phyloP scores from a whole-genome alignment of 2,113 vertebrate genomes.

The Pterocles gutturalis region DNA sequence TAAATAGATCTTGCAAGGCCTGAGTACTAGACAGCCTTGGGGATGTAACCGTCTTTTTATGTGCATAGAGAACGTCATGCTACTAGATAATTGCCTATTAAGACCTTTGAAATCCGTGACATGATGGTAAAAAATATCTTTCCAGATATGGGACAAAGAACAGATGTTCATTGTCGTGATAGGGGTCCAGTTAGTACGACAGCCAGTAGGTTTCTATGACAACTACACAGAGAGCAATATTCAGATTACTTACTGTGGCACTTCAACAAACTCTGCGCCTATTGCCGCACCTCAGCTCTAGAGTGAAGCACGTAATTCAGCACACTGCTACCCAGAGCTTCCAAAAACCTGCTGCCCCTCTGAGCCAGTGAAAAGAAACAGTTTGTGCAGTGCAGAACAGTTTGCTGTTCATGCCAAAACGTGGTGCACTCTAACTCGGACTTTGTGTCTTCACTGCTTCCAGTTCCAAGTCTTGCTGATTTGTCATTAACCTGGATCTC shows the following conservation, averaged over 20 bases:
- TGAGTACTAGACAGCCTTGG: background rate
- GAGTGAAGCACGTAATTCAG: background rate
- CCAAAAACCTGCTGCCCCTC: background rate
- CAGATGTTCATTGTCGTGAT: background rate
- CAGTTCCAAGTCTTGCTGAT: background rate
- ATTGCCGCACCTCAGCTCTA: fast-evolving
- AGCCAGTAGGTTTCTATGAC: background rate
- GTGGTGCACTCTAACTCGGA: fast-evolving
- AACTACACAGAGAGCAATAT: background rate
- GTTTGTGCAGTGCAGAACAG: background rate
- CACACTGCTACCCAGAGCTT: background rate
- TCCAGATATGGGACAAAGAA: background rate
- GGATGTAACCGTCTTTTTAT: background rate
- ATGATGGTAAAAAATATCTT: background rate
- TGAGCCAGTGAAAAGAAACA: background rate
- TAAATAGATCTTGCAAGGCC: background rate
- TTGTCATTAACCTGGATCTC: background rate
- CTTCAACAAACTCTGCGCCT: background rate
- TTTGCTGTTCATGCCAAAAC: background rate
- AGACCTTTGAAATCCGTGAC: background rate
- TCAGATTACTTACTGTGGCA: background rate
- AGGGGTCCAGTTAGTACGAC: background rate
- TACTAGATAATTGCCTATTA: background rate
- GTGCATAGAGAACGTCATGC: background rate
- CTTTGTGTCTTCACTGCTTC: background rate